Evolutionary conservation across 2,113 vertebrate genomes (phyloP).

Genomic region (Perca schrenkii): DNA sequence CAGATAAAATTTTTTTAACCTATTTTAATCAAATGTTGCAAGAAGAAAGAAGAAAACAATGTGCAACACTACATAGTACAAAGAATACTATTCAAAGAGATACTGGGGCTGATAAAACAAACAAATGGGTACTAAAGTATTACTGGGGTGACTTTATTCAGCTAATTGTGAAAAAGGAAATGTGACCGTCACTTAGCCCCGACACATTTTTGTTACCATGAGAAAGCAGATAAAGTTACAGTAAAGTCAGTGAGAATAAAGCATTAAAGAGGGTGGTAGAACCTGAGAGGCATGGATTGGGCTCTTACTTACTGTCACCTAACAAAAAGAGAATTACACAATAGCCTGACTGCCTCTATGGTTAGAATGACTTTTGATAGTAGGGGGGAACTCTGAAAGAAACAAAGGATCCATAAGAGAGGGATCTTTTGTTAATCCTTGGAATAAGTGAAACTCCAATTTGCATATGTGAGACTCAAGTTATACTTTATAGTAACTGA

Average conservation of each 20-base stretch:
- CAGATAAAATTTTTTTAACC: not conserved
- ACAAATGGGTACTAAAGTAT: not conserved
- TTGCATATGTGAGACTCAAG: conserved; percentile 75
- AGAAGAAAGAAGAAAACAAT: not conserved
- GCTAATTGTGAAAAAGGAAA: not conserved
- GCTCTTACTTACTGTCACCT: conserved; percentile 42
- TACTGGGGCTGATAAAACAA: not conserved
- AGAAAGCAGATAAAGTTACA: conserved; percentile 49
- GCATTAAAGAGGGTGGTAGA: conserved; percentile 45
- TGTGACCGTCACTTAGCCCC: not conserved
- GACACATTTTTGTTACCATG: conserved; percentile 14
- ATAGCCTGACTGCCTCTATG: conserved; percentile 53
- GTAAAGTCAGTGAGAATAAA: conserved; percentile 30
- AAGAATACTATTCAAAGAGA: not conserved
- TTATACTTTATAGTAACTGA: conserved; percentile 70
- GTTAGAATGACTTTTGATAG: conserved; percentile 44
- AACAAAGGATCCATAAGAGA: conserved; percentile 65
- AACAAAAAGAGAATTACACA: conserved; percentile 65
- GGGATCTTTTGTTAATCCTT: conserved; percentile 54
- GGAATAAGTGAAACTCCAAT: conserved; percentile 61
- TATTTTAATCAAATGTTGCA: not conserved
- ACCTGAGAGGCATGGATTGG: conserved; percentile 41
- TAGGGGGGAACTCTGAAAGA: conserved; percentile 29
- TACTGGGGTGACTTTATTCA: not conserved
- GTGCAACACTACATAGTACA: not conserved